Conservation (phyloP, 2,113 vertebrate genomes). For the Calypte anna region DNA sequence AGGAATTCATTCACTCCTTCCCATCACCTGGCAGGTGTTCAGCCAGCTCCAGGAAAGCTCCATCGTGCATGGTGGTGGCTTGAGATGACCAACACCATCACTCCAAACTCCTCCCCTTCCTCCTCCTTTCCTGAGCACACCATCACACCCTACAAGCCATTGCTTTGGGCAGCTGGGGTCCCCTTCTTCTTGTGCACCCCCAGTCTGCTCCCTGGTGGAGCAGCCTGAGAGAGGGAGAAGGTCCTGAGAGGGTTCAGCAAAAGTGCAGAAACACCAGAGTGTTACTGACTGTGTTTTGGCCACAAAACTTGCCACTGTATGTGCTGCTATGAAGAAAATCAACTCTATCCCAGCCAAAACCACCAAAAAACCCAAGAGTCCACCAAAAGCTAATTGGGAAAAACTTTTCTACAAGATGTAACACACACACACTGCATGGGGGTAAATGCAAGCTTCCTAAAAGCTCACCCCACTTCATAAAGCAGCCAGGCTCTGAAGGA, state of each 20-base stretch:
- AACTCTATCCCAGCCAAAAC: not conserved
- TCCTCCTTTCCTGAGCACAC: not conserved
- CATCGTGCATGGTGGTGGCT: fast-evolving
- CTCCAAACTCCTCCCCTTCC: fast-evolving
- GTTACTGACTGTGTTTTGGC: not conserved
- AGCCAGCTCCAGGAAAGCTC: not conserved
- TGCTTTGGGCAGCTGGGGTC: not conserved
- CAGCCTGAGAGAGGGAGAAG: fast-evolving
- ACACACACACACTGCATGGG: fast-evolving
- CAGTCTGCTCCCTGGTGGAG: not conserved
- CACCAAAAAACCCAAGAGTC: not conserved
- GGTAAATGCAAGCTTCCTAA: not conserved
- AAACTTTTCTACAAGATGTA: not conserved
- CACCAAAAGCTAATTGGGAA: not conserved
- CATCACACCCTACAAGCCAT: fast-evolving
- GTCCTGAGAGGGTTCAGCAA: not conserved
- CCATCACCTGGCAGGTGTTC: fast-evolving
- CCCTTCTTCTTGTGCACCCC: not conserved
- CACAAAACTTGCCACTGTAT: not conserved
- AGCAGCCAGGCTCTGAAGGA: not conserved
- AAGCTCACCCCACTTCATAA: not conserved
- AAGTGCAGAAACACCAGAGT: not conserved
- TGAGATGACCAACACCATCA: not conserved
- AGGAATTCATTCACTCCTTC: not conserved
- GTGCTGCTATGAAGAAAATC: not conserved